These are phyloP conservation scores for Ariolimax columbianus DNA, from an alignment of 2,888 invertebrate species.

Conservation along the genomic window DNA sequence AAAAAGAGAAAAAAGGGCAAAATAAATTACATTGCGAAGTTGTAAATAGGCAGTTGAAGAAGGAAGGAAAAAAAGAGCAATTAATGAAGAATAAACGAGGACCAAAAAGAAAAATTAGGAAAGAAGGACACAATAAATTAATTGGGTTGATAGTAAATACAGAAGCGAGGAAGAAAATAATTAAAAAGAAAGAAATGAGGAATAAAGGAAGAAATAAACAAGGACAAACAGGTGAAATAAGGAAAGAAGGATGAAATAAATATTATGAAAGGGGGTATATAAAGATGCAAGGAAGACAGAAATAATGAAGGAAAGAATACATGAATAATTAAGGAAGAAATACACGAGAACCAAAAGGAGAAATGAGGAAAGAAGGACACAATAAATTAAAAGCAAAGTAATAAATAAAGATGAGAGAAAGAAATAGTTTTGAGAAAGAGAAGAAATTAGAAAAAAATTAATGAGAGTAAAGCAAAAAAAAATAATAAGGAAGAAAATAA, in stretches of 20 bases:
- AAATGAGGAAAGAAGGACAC: background rate
- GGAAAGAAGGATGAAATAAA: background rate
- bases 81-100: background rate
- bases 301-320: background rate
- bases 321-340: background rate
- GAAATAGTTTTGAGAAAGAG: background rate
- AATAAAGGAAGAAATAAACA: background rate
- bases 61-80: too few relatives aligned
- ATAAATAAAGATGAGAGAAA: background rate
- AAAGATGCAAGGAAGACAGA: conserved; percentile 3
- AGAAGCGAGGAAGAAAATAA: background rate
- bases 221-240: background rate
- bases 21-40: too few relatives aligned
- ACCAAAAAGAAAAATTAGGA: background rate
- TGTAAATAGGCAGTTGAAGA: too few relatives aligned
- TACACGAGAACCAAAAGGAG: background rate
- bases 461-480: background rate
- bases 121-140: background rate
- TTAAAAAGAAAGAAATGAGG: too few relatives aligned
- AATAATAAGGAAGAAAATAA: background rate
- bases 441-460: background rate
- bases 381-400: background rate
- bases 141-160: too few relatives aligned
- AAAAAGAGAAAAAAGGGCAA: too few relatives aligned
- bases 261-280: background rate